Conservation (phyloP, 2,797 vertebrate genomes). For the Gymnodraco acuticeps region DNA sequence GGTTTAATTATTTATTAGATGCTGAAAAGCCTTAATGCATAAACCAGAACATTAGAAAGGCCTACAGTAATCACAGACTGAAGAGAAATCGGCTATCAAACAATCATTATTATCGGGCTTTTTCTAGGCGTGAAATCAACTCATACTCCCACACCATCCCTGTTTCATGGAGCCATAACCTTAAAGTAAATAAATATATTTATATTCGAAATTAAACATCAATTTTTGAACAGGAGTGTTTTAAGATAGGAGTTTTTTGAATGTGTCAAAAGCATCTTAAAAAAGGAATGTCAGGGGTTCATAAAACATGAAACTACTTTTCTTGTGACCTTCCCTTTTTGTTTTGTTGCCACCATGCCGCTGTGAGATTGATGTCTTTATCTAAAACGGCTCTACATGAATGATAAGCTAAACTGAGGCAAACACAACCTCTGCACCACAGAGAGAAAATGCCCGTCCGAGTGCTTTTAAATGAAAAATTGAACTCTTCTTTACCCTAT, state of each 20-base stretch:
- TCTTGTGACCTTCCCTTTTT: constrained; percentile 62
- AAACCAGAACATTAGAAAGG: constrained; percentile 32
- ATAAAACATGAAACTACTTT: constrained; percentile 65
- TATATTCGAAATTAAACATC: constrained; percentile 25
- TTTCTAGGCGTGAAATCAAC: constrained; percentile 19
- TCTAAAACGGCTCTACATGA: constrained; percentile 62
- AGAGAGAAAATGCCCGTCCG: constrained; percentile 41
- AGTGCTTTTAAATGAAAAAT: constrained; percentile 51
- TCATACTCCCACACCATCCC: constrained; percentile 18
- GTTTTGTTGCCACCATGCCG: constrained; percentile 48
- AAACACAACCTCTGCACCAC: constrained; percentile 49
- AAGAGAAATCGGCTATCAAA: constrained; percentile 41
- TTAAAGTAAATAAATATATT: constrained; percentile 19
- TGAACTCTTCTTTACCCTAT: constrained; percentile 64
- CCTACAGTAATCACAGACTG: constrained; percentile 19
- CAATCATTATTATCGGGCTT: constrained; percentile 12
- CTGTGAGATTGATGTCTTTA: constrained; percentile 64
- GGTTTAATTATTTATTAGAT: constrained; percentile 5
- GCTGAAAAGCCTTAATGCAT: constrained; percentile 15
- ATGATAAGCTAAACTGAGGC: constrained; percentile 59
- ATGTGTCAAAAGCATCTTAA: constrained; percentile 48
- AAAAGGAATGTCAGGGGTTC: constrained; percentile 50
- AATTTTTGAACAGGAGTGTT: constrained; percentile 26
- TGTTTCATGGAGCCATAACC: constrained; percentile 27
- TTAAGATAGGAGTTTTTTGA: constrained; percentile 31